Base-by-base conservation (phyloP, 1,140 invertebrate species). In the Adelges cooleyi region DNA sequence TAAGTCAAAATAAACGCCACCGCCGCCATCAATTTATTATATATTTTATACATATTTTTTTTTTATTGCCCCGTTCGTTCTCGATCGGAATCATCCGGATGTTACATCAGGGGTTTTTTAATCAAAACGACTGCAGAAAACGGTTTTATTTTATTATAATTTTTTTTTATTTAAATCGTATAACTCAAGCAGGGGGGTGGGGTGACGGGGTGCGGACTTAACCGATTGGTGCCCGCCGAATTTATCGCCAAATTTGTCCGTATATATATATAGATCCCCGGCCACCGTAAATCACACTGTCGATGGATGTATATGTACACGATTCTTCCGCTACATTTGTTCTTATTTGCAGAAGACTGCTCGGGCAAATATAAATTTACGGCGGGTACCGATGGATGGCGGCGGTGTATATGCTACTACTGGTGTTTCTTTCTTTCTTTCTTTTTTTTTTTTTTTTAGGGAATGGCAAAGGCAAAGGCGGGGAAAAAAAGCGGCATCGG, bases 251-350 rank as follows among this genome's bases (percentile, higher is more conserved):
- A 62, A 62, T 62, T 62, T 62, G 56, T 62, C 56, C 17, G 56
- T 46, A 62, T 33, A 33, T 6, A 62, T 40, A 40, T 25, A 40
- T 17, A 17, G 17, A 38, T 13, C 42, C 22, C 54, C 56, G 23
- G 17, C 29, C 29, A 29, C n/a, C 23, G 42, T 62, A 62, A 62
- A 62, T 62, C 56, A 62, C 56, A 29, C 3, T 62, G 56, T 62
- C 56, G 56, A 62, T 62, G 56, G 56, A 62, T 62, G n/a, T n/a
- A n/a, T n/a, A n/a, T n/a, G n/a, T n/a, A 62, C 56, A 62, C 56
- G 56, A 42, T 40, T 62, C 56, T 62, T 62, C 56, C 56, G 42
- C 56, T 62, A 62, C 56, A 62, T 62, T 62, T 62, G 56, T 62
- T 62, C 56, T 62, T 62, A 62, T 62, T 62, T 62, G 56, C 56